A percentile compares a stretch with the other conserved stretches of the same genome.
phyloP scores from a whole-genome alignment of 2,113 vertebrate species.

The Nematolebias whitei region DNA sequence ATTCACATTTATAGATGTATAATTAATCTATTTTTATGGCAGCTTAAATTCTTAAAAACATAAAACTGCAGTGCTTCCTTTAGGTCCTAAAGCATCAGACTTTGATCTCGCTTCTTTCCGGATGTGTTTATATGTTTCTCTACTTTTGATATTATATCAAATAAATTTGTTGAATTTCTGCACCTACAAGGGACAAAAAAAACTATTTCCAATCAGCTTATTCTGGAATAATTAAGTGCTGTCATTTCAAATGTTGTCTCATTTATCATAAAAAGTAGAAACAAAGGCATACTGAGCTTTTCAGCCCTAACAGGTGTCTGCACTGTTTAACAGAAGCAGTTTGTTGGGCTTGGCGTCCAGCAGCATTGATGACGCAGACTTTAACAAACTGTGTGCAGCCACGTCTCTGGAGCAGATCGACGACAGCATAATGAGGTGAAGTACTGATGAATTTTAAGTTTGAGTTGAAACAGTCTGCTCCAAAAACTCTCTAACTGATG shows the following conservation, averaged over 20 bases:
- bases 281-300: background rate
- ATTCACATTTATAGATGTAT: constrained; percentile 2
- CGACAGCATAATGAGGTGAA: constrained; percentile 91
- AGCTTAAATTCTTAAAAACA: too few species aligned
- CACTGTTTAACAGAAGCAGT: constrained; percentile 76
- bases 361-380: constrained; percentile 76
- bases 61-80: background rate
- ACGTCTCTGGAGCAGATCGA: constrained; percentile 94
- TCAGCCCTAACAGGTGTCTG: background rate
- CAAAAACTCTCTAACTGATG: background rate
- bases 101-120: too few species aligned
- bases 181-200: too few species aligned
- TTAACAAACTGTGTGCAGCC: constrained; percentile 85
- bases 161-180: too few species aligned
- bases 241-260: too few species aligned
- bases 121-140: too few species aligned
- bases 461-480: background rate
- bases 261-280: too few species aligned
- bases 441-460: background rate
- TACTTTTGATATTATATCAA: too few species aligned
- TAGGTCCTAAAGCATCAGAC: background rate
- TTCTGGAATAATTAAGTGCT: too few species aligned
- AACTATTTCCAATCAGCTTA: too few species aligned
- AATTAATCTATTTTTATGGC: too few species aligned
- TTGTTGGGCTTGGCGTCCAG: constrained; percentile 60